Evolutionary conservation across 53 echinoderm and acorn worm species (phyloP).

Genomic region (Holothuria scabra): DNA sequence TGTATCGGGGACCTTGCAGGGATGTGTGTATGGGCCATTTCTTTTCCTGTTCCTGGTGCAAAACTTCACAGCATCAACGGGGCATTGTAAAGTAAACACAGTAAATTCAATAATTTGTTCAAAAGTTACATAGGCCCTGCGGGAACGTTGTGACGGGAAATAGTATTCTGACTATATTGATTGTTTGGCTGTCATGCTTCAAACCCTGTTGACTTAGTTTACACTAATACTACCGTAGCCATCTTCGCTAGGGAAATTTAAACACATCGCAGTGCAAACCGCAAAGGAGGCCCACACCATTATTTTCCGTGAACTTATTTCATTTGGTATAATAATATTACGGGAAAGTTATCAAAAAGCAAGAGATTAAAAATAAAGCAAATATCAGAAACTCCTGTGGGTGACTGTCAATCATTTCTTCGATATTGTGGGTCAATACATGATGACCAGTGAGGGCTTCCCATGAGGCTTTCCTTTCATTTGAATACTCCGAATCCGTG

Average conservation of each 20-base stretch:
- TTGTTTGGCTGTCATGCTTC: too few relatives aligned
- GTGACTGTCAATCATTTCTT: slow-evolving; percentile 7
- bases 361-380: slow-evolving; percentile 15
- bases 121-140: slow-evolving; percentile 26
- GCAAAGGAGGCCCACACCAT: slow-evolving; percentile 16
- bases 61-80: too few relatives aligned
- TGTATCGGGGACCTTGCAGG: background rate
- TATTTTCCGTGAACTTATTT: slow-evolving; percentile 18
- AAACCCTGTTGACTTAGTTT: slow-evolving; percentile 20
- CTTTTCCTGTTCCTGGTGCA: too few relatives aligned
- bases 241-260: slow-evolving; percentile 24
- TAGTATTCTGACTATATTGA: background rate
- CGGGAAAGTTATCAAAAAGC: background rate
- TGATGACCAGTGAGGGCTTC: slow-evolving; percentile 14
- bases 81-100: too few relatives aligned
- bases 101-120: background rate
- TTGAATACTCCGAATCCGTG: slow-evolving; percentile 5
- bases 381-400: slow-evolving; percentile 10
- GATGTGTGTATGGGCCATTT: background rate
- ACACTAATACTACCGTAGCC: background rate
- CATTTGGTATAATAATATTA: slow-evolving; percentile 10
- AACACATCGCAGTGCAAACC: slow-evolving; percentile 3
- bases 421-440: slow-evolving; percentile 6
- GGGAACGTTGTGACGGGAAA: slow-evolving; percentile 18
- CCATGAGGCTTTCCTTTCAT: slow-evolving; percentile 7